Conservation (phyloP, 64 coral and sea anemone species). For the Trachythela sp. region DNA sequence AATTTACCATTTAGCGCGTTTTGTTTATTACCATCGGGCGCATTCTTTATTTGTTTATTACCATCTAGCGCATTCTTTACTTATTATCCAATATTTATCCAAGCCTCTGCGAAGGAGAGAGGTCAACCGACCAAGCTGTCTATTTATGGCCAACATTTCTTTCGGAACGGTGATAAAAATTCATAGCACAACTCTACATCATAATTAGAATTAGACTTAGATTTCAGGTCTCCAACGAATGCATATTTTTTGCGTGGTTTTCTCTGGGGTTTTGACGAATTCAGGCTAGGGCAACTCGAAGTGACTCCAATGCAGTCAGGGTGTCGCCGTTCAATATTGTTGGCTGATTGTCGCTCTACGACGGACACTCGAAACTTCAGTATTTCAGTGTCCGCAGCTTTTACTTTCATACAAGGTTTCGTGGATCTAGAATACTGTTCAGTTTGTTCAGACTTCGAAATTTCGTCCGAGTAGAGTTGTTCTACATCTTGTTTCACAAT, state of each 20-base stretch:
- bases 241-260: conserved; percentile 39
- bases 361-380: conserved; percentile 30
- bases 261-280: conserved; percentile 1
- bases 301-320: conserved; percentile 25
- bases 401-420: not conserved
- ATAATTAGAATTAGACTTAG: not conserved
- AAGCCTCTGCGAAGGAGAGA: no score
- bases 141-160: conserved; percentile 30
- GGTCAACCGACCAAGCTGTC: not conserved
- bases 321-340: not conserved
- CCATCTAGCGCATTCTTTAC: no score
- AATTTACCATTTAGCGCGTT: no score
- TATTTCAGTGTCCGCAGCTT: not conserved
- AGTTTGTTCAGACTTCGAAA: not conserved
- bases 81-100: no score
- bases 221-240: conserved; percentile 47
- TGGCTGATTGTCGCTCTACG: conserved; percentile 35
- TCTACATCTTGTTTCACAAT: conserved; percentile 35
- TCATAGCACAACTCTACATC: conserved; percentile 51
- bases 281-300: not conserved
- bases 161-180: conserved; percentile 14
- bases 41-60: no score
- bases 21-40: no score
- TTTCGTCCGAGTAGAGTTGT: not conserved
- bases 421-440: not conserved